These are phyloP conservation scores for Drosophila rufa DNA, from an alignment of 1,140 invertebrate species.

Conservation along the genomic window DNA sequence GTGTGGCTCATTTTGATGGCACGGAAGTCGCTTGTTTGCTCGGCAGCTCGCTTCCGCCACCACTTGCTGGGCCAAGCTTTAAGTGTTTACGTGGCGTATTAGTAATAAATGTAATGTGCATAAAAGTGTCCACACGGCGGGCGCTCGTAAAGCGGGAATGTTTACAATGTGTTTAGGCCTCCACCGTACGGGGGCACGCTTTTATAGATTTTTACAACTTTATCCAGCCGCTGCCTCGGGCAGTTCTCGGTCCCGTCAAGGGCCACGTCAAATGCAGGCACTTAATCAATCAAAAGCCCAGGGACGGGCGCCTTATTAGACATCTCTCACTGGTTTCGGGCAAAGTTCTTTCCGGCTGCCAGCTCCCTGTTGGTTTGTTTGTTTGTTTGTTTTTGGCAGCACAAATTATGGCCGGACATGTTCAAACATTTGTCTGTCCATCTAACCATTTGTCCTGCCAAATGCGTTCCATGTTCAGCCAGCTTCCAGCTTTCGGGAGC, in stretches of 20 bases:
- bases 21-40: constrained; percentile 75
- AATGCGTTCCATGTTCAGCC: constrained; percentile 28
- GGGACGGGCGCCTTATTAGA: constrained; percentile 43
- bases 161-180: constrained; percentile 68
- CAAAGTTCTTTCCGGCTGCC: constrained; percentile 57
- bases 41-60: constrained; percentile 2
- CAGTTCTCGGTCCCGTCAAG: constrained; percentile 37
- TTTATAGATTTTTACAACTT: constrained; percentile 74
- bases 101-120: constrained; percentile 83
- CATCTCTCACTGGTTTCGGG: constrained; percentile 37
- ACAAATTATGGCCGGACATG: constrained; percentile 72
- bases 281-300: constrained; percentile 76
- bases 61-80: constrained; percentile 45
- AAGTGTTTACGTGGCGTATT: constrained; percentile 83
- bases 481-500: neutral
- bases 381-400: constrained; percentile 72
- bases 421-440: constrained; percentile 61
- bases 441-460: constrained; percentile 33
- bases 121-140: constrained; percentile 53
- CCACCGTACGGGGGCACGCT: constrained; percentile 5
- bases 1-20: constrained; percentile 64
- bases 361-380: constrained; percentile 20
- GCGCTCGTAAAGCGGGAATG: constrained; percentile 54
- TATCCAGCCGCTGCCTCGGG: constrained; percentile 30
- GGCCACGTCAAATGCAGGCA: constrained; percentile 73